Base-by-base conservation (phyloP, 2,113 vertebrate genomes). In the Asarcornis scutulata region DNA sequence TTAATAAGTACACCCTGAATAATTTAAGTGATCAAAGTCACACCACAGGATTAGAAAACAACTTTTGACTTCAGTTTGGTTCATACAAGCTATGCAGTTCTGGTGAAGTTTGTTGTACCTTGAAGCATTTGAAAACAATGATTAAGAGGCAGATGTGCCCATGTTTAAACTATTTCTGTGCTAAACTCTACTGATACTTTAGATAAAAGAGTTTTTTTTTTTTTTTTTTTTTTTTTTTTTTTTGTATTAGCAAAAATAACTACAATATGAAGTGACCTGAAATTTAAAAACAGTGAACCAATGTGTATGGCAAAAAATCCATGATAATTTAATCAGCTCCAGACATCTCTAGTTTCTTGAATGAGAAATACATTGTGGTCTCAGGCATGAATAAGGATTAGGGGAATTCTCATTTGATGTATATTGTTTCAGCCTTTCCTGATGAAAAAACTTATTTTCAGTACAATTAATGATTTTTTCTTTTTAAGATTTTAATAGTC, bases 221-320 rank as follows among this genome's bases (percentile, higher is more conserved):
- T n/a, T n/a, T n/a, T 34, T 34, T 15, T 40, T 36, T 23, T n/a
- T 15, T 40, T 36, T 23, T n/a, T n/a, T n/a, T n/a, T 34, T 34
- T 15, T 40, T 11, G 4, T 67, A 22, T 22, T 69, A 68, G 16
- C 11, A 89, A 87, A 87, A 87, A 46, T 34, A 84, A 4, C 44
- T 89, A 2, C 32, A 13, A 29, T 75, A 52, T 32, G 31, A 67
- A 78, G 17, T 77, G n/a, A 74, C 32, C 36, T 44, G 32, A 75
- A 75, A 32, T 66, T 87, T 64, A 46, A 64, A 62, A 46, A n/a
- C 21, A 66, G 14, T 23, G 27, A 81, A 59, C 20, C 17, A 78
- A 16, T n/a, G 58, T 67, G 34, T 31, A 62, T 27, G 11, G 18
- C 0, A 10, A 55, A 69, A 72, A 7, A 72, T 1, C 0, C 13